Percentiles rank a stretch among this genome's conserved stretches.
These are phyloP conservation scores for Portunus trituberculatus DNA, from an alignment of 1,140 invertebrate genomes.

Conservation along the genomic window DNA sequence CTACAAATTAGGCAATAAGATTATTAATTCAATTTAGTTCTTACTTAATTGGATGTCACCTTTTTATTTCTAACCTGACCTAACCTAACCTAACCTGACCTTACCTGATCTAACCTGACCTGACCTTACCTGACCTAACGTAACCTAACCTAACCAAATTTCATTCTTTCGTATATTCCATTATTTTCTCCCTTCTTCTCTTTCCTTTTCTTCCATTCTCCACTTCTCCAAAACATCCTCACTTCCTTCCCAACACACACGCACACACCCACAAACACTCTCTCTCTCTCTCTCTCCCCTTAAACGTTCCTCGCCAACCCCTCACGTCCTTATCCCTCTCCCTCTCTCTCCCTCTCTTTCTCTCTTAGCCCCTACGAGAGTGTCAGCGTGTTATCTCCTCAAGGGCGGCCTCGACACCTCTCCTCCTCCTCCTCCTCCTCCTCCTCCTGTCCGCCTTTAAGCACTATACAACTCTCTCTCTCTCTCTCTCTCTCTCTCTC, in stretches of 20 bases:
- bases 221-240: neutral
- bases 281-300: neutral
- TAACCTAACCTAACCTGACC: neutral
- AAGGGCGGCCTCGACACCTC: slow-evolving; percentile 17
- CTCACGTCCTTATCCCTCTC: neutral
- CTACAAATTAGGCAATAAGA: too few species aligned
- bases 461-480: neutral
- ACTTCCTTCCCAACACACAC: neutral
- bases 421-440: slow-evolving; percentile 32
- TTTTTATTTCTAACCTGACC: too few species aligned
- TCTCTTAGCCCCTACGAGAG: slow-evolving; percentile 22
- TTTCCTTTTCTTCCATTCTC: neutral
- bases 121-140: too few species aligned
- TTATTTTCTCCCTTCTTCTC: neutral
- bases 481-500: slow-evolving; percentile 26
- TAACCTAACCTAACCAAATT: too few species aligned
- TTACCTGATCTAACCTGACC: too few species aligned
- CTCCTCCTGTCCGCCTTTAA: too few species aligned
- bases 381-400: slow-evolving; percentile 46
- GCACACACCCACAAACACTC: neutral
- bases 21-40: neutral
- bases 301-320: neutral
- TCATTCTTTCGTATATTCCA: too few species aligned
- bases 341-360: neutral
- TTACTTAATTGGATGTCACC: too few species aligned